Evolutionary conservation across 37 sponge, comb jelly and placozoan species (phyloP).

Genomic region (Beroe ovata): DNA sequence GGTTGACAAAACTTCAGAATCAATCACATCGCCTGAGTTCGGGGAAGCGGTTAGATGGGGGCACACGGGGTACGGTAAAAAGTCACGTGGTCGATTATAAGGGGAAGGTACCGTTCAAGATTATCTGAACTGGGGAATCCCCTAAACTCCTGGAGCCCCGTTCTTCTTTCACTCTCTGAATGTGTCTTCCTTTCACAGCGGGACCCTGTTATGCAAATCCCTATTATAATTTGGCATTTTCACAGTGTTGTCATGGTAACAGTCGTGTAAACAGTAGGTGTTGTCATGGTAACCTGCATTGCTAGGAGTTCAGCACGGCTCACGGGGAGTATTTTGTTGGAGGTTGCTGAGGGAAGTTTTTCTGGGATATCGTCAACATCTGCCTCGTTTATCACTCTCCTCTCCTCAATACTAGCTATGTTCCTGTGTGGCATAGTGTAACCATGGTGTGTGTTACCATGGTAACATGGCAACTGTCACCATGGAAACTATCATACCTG

Average conservation of each 20-base stretch:
- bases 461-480: too few relatives aligned
- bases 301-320: neutral
- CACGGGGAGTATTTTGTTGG: neutral
- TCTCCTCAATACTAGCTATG: constrained; percentile 58
- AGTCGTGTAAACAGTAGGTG: too few relatives aligned
- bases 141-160: neutral
- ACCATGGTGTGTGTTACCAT: too few relatives aligned
- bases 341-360: neutral
- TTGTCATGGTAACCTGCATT: too few relatives aligned
- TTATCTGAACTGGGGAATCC: neutral
- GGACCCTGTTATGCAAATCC: too few relatives aligned
- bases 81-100: too few relatives aligned
- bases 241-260: too few relatives aligned
- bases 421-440: neutral
- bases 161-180: neutral
- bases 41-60: too few relatives aligned
- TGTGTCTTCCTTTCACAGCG: neutral
- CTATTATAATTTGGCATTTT: too few relatives aligned
- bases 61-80: too few relatives aligned
- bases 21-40: neutral
- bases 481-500: neutral
- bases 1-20: neutral
- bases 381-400: constrained; percentile 44
- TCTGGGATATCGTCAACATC: constrained; percentile 55
- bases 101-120: neutral